A percentile compares a stretch with the other conserved stretches of the same genome.
Conservation (phyloP, 2,797 vertebrate genomes). For the Melopsittacus undulatus region DNA sequence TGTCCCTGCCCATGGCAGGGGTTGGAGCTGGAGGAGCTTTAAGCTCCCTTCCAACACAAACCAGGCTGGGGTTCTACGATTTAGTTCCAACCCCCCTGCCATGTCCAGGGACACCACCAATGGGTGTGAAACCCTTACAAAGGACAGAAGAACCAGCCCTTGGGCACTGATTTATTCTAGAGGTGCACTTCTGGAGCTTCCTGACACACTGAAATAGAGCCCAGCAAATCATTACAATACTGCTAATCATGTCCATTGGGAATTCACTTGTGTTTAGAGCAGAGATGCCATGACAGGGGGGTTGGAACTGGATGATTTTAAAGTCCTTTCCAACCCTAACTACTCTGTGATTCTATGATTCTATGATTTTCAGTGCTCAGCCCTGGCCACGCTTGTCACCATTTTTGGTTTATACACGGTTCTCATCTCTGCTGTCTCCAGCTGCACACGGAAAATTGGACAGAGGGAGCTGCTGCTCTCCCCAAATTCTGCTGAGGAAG, state of each 20-base stretch:
- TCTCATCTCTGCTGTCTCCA: background rate
- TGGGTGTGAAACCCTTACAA: background rate
- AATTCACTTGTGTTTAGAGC: background rate
- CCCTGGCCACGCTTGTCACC: background rate
- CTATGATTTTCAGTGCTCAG: background rate
- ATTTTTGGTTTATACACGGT: background rate
- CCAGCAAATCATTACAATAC: background rate
- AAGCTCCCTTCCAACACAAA: background rate
- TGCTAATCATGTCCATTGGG: background rate
- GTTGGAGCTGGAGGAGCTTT: background rate
- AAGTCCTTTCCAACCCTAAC: no score
- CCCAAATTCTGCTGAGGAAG: background rate
- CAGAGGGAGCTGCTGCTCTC: background rate
- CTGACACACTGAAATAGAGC: background rate
- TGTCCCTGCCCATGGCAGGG: background rate
- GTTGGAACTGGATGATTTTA: no score
- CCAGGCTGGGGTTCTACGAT: background rate
- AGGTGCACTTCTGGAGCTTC: background rate
- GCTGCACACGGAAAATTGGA: fast-evolving
- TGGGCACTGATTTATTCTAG: background rate
- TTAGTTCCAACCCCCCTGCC: background rate
- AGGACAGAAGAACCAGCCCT: background rate
- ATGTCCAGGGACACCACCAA: background rate
- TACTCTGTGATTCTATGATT: no score
- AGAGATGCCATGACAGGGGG: background rate